Evolutionary conservation across 2,888 invertebrate genomes (phyloP), one percentile per base, ranked within the genome.

Genomic region (Lasius platythorax): DNA sequence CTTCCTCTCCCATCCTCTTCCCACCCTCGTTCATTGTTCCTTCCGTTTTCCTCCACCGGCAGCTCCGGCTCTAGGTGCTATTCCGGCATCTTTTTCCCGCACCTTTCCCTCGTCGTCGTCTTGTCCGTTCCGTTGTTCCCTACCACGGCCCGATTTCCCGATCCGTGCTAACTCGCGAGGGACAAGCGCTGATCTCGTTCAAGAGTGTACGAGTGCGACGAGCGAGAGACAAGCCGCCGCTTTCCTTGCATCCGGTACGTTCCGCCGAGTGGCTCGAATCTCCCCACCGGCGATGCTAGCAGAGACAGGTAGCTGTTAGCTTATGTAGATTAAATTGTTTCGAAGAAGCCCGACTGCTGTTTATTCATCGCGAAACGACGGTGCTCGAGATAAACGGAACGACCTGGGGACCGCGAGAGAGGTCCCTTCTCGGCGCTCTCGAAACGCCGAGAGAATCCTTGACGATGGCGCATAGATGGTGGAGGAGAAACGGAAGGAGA

Each of bases 261-360:
- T 85, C 75, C 85, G 58, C 12, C 68, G 84, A 85, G 82, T 78
- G 81, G 63, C 79, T 85, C 84, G 82, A 85, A 85, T 88, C 86
- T 87, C 50, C 82, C 87, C 67, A 85, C 67, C 66, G 89, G 87
- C 88, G 84, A 87, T 66, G 79, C 83, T 83, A 75, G 84, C 82
- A 76, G 88, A 88, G 90, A 89, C 87, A 89, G 87, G 90, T 87
- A 88, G 90, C 89, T 88, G 89, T 92, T 91, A 87, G 88, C 89
- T 91, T 91, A 92, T 92, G 92, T 88, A 91, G 91, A 92, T 92
- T 91, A 92, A 92, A 92, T 92, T 92, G 91, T 92, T 92, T 89
- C 91, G 88, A 90, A 91, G 92, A 91, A 91, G 73, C 86, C 82
- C 86, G 76, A 82, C 88, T 87, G 87, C 88, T 92, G 92, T 91